Base-by-base conservation (phyloP, 2,113 vertebrate species). In the Halcyon senegalensis region DNA sequence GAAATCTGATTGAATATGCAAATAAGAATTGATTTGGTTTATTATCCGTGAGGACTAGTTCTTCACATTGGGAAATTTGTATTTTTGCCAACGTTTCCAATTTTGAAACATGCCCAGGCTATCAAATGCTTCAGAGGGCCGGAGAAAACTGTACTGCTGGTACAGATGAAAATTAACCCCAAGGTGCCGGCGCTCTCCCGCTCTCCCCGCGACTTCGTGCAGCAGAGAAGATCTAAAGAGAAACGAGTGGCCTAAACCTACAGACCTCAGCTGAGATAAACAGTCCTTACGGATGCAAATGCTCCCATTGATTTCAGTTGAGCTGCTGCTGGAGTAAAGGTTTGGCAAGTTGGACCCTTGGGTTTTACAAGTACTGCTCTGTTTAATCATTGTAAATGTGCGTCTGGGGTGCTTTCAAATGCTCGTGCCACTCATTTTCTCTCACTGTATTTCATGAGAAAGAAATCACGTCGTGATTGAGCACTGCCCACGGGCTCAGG, bases 1-100 rank as follows among this genome's bases (percentile, higher is more conserved):
- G 3, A 84, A 95, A 89, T 94, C 93, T 94, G 92, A 96, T 96
- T 93, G 95, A 96, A 93, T 96, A 96, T 94, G 89, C 84, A 95
- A 95, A 96, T 87, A 84, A 87, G 84, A 93, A 96, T 95, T 95
- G 95, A 96, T 96, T 96, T 96, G 95, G 84, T 94, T 96, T 94
- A 94, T 96, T 93, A 87, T 91, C 92, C 95, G 75, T 81, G 90
- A 96, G 88, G 89, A 84, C 55, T 82, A 89, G 67, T 87, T 96
- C 91, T 95, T 95, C 91, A 90, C 89, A 89, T 94, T 74, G 63
- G 78, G 70, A 91, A 91, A 92, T 74, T 85, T 91, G 95, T 91
- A 28, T 79, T 96, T 96, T 95, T 94, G 93, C 94, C 91, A 94
- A 35, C 77, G 24, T 89, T 94, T 80, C 87, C 70, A 67, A 67